Percentiles rank a stretch among this genome's conserved stretches.
These are phyloP conservation scores for Calcarius lapponicus DNA, from an alignment of 2,797 vertebrate genomes.

Conservation along the genomic window DNA sequence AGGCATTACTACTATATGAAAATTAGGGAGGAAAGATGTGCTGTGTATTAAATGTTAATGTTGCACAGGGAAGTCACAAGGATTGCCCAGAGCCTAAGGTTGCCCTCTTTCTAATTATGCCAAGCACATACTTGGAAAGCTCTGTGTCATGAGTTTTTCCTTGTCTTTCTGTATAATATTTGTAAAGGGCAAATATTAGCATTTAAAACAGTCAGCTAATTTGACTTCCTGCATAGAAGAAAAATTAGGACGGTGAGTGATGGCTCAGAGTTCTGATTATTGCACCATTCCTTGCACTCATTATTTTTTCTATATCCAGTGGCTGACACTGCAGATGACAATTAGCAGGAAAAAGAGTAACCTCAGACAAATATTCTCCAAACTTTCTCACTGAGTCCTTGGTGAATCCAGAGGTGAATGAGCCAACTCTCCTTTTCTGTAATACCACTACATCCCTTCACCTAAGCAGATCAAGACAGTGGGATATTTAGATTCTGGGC, in stretches of 20 bases:
- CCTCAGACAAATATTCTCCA: background rate
- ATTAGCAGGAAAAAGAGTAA: background rate
- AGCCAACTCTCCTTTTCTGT: background rate
- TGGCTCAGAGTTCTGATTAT: slow-evolving; percentile 18
- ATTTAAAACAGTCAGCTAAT: slow-evolving; percentile 67
- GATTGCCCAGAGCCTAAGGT: background rate
- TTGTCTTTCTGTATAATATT: slow-evolving; percentile 13
- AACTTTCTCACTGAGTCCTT: background rate
- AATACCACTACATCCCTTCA: background rate
- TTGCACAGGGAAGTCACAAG: background rate
- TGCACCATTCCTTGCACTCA: background rate
- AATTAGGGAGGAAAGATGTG: background rate
- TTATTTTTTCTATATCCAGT: background rate
- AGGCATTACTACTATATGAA: background rate
- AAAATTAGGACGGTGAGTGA: slow-evolving; percentile 54
- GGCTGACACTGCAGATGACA: background rate
- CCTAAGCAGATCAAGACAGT: background rate
- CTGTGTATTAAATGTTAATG: background rate
- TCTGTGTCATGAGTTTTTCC: background rate
- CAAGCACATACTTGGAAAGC: background rate
- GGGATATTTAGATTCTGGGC: background rate
- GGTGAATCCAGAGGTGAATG: background rate
- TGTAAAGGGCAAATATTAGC: slow-evolving; percentile 62
- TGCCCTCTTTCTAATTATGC: background rate
- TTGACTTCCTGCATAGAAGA: slow-evolving; percentile 11